Evolutionary conservation across 2,797 vertebrate genomes (phyloP), one percentile per base, ranked within the genome.

Genomic region (Acanthopagrus latus): DNA sequence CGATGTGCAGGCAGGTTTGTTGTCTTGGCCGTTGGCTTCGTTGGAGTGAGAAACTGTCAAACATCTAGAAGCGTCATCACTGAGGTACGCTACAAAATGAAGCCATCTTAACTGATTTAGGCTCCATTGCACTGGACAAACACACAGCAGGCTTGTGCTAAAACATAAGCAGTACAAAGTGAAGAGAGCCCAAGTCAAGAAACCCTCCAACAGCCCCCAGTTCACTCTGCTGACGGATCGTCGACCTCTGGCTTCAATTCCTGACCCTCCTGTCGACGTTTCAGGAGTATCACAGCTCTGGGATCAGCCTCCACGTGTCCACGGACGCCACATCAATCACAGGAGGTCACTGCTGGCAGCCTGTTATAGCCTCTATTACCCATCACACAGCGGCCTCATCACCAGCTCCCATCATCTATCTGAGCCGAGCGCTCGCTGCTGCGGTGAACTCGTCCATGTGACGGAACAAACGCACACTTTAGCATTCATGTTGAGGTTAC

Each of bases 321-420:
- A 25, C 8, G 1, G 18, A 44, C 0, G 54, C 25, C 44, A 18
- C 77, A 84, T 89, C 81, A 33, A 78, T 87, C 83, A 82, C 44
- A 23, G 74, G 11, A 74, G 73, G 82, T 75, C 64, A 9, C 44
- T 2, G 57, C 44, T 55, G 76, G 62, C 74, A 55, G 62, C 27
- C 54, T 20, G 55, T 78, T 74, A 68, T 7, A 17, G 71, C 67
- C 46, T 66, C 72, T 43, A 65, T 82, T 79, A 81, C 64, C 82
- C 74, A 56, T 73, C 64, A 64, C 11, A 4, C 63, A 10, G 9
- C 7, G 33, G 51, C 60, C 23, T 56, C 82, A 81, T 71, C 77
- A 41, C 2, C 51, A 3, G 55, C 71, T 64, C 70, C 14, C 23
- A 71, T 77, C 76, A 71, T 83, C 56, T 3, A 1, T 52, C 67